Base-by-base conservation (phyloP, 2,888 invertebrate genomes). In the Argyresthia goedartella region DNA sequence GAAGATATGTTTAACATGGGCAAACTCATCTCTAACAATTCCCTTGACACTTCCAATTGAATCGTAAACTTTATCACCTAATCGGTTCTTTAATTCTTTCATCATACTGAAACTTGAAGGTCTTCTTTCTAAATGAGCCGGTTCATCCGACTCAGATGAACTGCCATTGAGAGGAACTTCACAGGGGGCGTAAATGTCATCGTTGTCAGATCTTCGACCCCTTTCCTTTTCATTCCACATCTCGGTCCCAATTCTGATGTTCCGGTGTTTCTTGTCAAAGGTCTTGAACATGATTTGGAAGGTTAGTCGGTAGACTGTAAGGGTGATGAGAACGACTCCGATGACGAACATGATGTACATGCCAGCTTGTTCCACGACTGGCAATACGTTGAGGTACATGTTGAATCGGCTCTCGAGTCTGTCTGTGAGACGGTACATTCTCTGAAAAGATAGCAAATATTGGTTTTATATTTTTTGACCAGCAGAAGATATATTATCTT, bases 371-470 rank as follows among this genome's bases (percentile, higher is more conserved):
- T 92, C 91, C 0, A 90, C 82, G 0, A 89, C 62, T 0, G 95
- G 95, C 3, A 93, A 68, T 6, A 93, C 86, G 66, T 92, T 92
- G 4, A 95, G 74, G 69, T 95, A 95, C 10, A 95, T 71, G 56
- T 88, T 87, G 77, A 95, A 95, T 25, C 91, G 89, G 34, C 87
- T 78, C 53, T 88, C 85, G 60, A 95, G 70, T 0, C 73, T 68
- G 1, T 89, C 78, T 0, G 95, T 92, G 2, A 95, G 81, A 3
- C 87, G 76, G 62, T 89, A 87, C 91, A 95, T 89, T 65, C 91
- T 89, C 95, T 94, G 88, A 35, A 76, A 80, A 65, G n/a, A n/a
- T n/a, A 58, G 50, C 65, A 61, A 58, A 53, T 54, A 36, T 53
- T 36, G 42, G 41, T 50, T 14, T 41, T 36, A 13, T 6, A 25